Base-by-base conservation (phyloP, 1,140 invertebrate species). In the Anastatus disparis region DNA sequence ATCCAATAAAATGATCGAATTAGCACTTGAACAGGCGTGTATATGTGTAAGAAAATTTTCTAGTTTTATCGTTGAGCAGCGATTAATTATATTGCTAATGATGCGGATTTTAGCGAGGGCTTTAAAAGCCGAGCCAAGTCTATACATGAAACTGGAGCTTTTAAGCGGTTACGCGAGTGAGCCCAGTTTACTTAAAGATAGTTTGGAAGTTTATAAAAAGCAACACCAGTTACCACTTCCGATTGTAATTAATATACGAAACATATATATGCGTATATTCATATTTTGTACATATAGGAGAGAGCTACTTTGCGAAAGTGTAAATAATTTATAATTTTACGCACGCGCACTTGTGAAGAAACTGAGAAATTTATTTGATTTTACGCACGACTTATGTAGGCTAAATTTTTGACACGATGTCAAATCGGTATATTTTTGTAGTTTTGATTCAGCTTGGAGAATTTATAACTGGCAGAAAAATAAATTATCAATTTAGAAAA, bases 31-130 rank as follows among this genome's bases (percentile, higher is more conserved):
- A 3, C n/a, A n/a, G 10, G 10, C 24, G 10, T 22, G 46, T 8
- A 61, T 20, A n/a, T 59, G 17, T n/a, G n/a, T n/a, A n/a, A n/a
- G n/a, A n/a, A n/a, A 9, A 46, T 7, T 2, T 13, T 48, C n/a
- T 50, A 9, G 29, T 44, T 42, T 2, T 44, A 46, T 56, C 35
- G 46, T 31, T 17, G 44, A 42, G 55, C 24, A n/a, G 15, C 58
- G 35, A 62, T 70, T 70, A 70, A 70, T 70, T 70, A 70, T 42
- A 38, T 38, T 17, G 40, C 59, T 63, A 63, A 62, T 63, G 63
- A 69, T 44, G 26, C 58, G 26, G 10, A 29, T 2, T 55, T 15
- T n/a, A n/a, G 4, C n/a, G 24, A 27, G 27, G 13, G 15, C 22
- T 61, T 46, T 13, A 17, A 13, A 24, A 56, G 68, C 59, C 68